Percentiles rank a stretch among this genome's conserved stretches.
Evolutionary conservation across 1,140 invertebrate genomes (phyloP).

Genomic region (Drosophila tsacasi): DNA sequence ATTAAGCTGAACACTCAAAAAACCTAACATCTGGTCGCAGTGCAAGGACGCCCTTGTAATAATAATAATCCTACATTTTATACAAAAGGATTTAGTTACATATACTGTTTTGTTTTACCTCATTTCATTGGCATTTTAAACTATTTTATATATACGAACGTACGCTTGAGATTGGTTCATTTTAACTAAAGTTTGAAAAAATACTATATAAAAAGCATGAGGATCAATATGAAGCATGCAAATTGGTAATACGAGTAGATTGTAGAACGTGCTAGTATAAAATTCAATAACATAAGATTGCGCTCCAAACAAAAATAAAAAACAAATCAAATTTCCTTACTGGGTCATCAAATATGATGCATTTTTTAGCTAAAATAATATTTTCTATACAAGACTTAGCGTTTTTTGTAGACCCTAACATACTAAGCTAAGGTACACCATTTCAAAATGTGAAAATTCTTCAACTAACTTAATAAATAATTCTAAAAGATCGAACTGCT

Average conservation of each 20-base stretch:
- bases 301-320: not conserved
- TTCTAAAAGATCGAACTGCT: not conserved
- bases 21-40: too few relatives aligned
- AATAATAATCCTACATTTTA: too few relatives aligned
- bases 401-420: not conserved
- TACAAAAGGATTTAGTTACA: not conserved
- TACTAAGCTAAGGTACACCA: not conserved
- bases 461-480: not conserved
- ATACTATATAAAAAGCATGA: not conserved
- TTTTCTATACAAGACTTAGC: not conserved
- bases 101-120: not conserved
- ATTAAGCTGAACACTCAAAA: too few relatives aligned
- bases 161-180: not conserved
- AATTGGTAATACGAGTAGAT: not conserved
- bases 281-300: not conserved
- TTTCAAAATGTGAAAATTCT: not conserved
- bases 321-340: not conserved
- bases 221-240: conserved; percentile 2
- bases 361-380: not conserved
- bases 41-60: too few relatives aligned
- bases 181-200: not conserved
- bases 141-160: not conserved
- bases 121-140: not conserved
- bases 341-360: not conserved
- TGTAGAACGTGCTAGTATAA: not conserved